phyloP scores from a whole-genome alignment of 2,797 vertebrate genomes.

The Amblyraja radiata region DNA sequence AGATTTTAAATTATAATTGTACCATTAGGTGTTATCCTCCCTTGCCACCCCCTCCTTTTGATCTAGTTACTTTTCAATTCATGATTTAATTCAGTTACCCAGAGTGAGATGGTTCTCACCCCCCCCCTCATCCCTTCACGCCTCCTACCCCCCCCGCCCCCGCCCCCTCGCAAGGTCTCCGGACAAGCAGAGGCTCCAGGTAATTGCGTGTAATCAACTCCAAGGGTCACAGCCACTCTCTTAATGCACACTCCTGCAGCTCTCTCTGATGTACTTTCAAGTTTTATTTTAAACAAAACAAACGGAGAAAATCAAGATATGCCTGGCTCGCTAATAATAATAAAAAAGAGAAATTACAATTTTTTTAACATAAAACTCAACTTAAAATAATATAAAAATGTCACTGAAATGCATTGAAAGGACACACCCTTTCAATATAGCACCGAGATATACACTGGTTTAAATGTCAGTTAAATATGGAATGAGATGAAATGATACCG shows the following conservation, averaged over 20 bases:
- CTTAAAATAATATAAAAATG: background rate
- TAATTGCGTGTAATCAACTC: slow-evolving; percentile 99
- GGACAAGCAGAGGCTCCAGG: slow-evolving; percentile 93
- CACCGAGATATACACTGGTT: background rate
- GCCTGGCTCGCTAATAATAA: background rate
- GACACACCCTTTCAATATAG: background rate
- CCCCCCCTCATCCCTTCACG: background rate
- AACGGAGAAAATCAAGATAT: slow-evolving; percentile 73
- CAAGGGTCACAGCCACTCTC: slow-evolving; percentile 95
- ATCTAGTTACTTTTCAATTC: too few relatives aligned
- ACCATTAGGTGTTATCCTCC: background rate
- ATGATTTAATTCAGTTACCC: background rate
- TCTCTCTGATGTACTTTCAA: slow-evolving; percentile 84
- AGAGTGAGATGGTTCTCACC: background rate
- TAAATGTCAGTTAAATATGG: too few relatives aligned
- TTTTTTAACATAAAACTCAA: background rate
- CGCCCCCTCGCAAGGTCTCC: background rate
- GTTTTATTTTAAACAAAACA: slow-evolving; percentile 76
- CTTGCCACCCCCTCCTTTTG: background rate
- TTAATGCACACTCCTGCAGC: slow-evolving; percentile 73
- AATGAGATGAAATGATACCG: background rate
- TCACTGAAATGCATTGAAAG: background rate
- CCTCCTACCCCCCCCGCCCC: background rate
- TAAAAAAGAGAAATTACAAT: background rate
- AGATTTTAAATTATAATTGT: background rate